Evolutionary conservation across 1,140 invertebrate species (phyloP), one percentile per base, ranked within the genome.

Genomic region (Pomacea maculata): DNA sequence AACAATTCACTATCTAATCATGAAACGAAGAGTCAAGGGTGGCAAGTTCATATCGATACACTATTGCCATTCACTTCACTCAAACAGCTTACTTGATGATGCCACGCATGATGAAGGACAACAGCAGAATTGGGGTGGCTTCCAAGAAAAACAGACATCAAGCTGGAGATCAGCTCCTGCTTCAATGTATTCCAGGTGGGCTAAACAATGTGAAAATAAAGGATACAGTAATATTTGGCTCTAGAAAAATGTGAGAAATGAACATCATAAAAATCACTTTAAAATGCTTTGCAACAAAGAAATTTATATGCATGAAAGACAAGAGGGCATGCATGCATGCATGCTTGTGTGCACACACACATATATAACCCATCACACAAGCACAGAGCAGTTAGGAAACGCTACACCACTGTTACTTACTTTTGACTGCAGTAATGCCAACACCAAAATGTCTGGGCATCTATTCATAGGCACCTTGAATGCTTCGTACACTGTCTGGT

Each of bases 91-190:
- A 91, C 92, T 90, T 92, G 92, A 86, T 91, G 90, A 84, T 93
- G 96, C 98, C 98, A 99, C 1, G 97, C 97, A 90, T 97, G 95
- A 91, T 98, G 97, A 45, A 99, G 92, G 78, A 99, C 96, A 21
- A 96, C 88, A 14, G 96, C 82, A 94, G 96, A 75, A 91, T 99
- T 99, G 2, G 96, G 96, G 93, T 99, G 97, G 92, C 97, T 98
- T 19, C 95, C 95, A 21, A 99, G 92, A 91, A 99, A 99, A 78
- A 97, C 95, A 5, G 97, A 96, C 89, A 99, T 96, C 15, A 98
- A 90, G 67, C 93, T 95, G 71, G 94, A 94, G 55, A 98, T 93
- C 65, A 98, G 90, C 89, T 99, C 97, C 91, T 97, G 96, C 78
- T 91, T 90, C 61, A 92, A 76, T 14, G 86, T 89, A 81, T 91